These are phyloP conservation scores for Falco columbarius DNA, from an alignment of 2,797 vertebrate species.

Conservation along the genomic window DNA sequence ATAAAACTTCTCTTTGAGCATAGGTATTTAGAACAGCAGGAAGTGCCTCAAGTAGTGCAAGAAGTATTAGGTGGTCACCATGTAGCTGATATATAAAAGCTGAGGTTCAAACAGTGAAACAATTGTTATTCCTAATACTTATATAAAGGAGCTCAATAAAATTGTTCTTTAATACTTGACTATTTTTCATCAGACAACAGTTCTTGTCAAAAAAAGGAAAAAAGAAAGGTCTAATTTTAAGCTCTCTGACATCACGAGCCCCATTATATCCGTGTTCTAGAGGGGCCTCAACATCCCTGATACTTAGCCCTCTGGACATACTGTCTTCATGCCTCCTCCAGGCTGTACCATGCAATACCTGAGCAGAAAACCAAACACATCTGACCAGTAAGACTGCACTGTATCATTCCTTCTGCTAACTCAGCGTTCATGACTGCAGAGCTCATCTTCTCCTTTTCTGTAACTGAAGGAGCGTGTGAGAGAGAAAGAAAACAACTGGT, in stretches of 20 bases:
- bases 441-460: background rate
- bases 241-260: background rate
- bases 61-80: background rate
- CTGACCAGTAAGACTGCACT: background rate
- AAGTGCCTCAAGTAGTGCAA: background rate
- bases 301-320: background rate
- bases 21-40: background rate
- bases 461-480: background rate
- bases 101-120: background rate
- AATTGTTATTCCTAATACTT: background rate
- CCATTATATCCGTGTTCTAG: background rate
- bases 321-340: background rate
- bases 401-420: background rate
- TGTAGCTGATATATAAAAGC: background rate
- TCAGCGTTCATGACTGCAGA: background rate
- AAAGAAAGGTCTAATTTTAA: background rate
- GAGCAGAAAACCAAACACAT: background rate
- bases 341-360: background rate
- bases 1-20: background rate
- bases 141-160: background rate
- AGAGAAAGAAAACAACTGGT: background rate
- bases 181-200: background rate
- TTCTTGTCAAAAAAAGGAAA: background rate
- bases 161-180: background rate
- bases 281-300: background rate